Percentiles rank a stretch among this genome's conserved stretches.
Evolutionary conservation across 2,888 invertebrate genomes (phyloP).

Genomic region (Tipula confusa): DNA sequence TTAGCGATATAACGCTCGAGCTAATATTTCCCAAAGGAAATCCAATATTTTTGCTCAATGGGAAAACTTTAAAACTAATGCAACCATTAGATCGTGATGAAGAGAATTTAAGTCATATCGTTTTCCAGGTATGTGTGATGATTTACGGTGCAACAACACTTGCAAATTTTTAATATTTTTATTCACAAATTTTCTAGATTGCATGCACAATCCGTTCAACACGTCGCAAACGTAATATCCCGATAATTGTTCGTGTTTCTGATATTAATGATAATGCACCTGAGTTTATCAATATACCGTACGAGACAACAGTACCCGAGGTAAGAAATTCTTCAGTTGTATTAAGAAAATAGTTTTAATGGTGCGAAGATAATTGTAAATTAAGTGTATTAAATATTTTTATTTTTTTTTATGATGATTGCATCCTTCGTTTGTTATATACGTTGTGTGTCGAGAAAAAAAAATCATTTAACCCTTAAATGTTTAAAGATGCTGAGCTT

Average conservation of each 20-base stretch:
- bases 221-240: conserved; percentile 76
- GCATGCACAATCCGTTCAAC: conserved; percentile 77
- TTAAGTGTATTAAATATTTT: neutral
- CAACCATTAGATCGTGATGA: conserved; percentile 80
- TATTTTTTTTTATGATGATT: neutral
- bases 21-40: conserved; percentile 76
- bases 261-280: conserved; percentile 90
- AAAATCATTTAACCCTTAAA: neutral
- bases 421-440: neutral
- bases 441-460: neutral
- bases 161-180: neutral
- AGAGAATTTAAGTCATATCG: conserved; percentile 80
- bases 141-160: neutral
- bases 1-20: conserved; percentile 70
- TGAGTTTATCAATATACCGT: conserved; percentile 76
- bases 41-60: conserved; percentile 73
- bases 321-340: conserved; percentile 52
- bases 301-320: conserved; percentile 80
- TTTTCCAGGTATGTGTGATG: conserved; percentile 76
- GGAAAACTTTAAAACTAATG: conserved; percentile 73
- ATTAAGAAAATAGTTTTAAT: neutral
- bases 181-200: conserved; percentile 55
- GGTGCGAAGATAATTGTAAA: neutral
- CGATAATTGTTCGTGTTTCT: conserved; percentile 82
- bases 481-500: neutral